Conservation (phyloP, 1,140 invertebrate genomes). For the Lordiphosa collinella region DNA sequence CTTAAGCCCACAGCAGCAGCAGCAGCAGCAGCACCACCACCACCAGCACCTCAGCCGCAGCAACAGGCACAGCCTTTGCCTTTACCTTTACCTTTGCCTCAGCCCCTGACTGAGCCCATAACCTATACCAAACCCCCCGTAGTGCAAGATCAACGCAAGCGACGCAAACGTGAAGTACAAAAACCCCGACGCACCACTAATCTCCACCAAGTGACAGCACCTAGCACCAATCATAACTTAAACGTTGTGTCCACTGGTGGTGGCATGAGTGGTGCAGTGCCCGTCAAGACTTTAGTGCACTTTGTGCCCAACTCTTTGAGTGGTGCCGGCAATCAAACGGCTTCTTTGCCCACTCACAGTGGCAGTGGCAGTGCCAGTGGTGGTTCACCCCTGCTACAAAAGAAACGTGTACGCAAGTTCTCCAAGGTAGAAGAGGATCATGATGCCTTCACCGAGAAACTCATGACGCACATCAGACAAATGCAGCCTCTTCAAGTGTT, state of each 20-base stretch:
- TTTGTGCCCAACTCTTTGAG: too few relatives aligned
- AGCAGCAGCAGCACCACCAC: background rate
- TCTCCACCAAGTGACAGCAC: constrained; percentile 70
- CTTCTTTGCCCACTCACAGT: background rate
- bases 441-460: constrained; percentile 92
- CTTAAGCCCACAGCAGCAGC: too few relatives aligned
- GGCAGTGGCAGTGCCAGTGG: constrained; percentile 3
- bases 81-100: background rate
- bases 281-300: too few relatives aligned
- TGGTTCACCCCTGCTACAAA: constrained; percentile 38
- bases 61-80: background rate
- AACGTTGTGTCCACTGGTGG: constrained; percentile 38
- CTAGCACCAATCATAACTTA: constrained; percentile 36
- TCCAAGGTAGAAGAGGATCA: constrained; percentile 94
- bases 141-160: constrained; percentile 84
- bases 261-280: constrained; percentile 30
- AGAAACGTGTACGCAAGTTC: constrained; percentile 89
- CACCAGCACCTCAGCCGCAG: background rate
- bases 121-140: constrained; percentile 20
- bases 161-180: constrained; percentile 90
- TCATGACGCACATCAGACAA: constrained; percentile 90
- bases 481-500: constrained; percentile 92
- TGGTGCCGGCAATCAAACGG: too few relatives aligned
- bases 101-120: background rate
- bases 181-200: constrained; percentile 88